Base-by-base conservation (phyloP, 2,888 invertebrate genomes). In the Acrobasis consociella region DNA sequence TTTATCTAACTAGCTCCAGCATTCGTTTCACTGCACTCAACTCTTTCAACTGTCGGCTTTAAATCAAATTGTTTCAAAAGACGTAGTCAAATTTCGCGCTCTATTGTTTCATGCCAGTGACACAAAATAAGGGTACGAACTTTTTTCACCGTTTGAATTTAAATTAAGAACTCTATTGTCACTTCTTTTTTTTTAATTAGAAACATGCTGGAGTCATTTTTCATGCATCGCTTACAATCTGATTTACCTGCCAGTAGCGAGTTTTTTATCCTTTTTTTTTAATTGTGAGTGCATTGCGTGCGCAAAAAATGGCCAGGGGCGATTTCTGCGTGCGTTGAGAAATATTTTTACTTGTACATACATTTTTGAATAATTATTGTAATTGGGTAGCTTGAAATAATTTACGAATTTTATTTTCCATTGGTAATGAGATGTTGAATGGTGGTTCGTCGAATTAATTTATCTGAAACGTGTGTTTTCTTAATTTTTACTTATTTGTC, bases 161-260 rank as follows among this genome's bases (percentile, higher is more conserved):
- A 81, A 86, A 87, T 87, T 84, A 82, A 82, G 78, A 82, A 80
- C 71, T 77, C 86, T 77, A 82, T 91, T 91, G 89, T 91, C 78
- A 76, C 64, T 72, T 62, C 56, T 62, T 74, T 86, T 91, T n/a
- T 90, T 91, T 89, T 86, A 90, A 90, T 91, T 89, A 86, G 80
- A 80, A 76, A 72, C 69, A 71, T 75, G 69, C 65, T 65, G 79
- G 88, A 89, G 88, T 91, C 89, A 92, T 92, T 92, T 91, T 90
- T 91, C 91, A 92, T 90, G 91, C 91, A 90, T 92, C 91, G 89
- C 85, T 84, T 83, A 80, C 75, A 86, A 87, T 88, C 88, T 91
- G 91, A 91, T 92, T 91, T 91, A 89, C 87, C 86, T 87, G 87
- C 73, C 86, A 83, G 83, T 78, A 67, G 75, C 68, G 60, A 68